Conservation (phyloP, 2,888 invertebrate species). For the Anoplius nigerrimus region DNA sequence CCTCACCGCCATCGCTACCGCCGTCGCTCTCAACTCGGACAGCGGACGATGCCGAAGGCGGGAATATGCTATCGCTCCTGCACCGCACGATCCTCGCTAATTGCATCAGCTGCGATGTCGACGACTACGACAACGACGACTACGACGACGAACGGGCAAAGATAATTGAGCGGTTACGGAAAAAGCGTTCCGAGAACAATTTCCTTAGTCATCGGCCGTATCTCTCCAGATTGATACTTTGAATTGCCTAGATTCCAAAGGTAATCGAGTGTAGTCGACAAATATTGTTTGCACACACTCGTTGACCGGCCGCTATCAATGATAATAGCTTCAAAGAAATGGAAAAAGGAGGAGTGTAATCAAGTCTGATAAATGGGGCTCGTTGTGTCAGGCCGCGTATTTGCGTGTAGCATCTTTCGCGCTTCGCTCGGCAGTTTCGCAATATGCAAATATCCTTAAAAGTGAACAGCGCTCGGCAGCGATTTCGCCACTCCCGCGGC, state of each 20-base stretch:
- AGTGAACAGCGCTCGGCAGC: too few species aligned
- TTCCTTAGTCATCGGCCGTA: constrained; percentile 33
- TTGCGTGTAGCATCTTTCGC: constrained; percentile 2
- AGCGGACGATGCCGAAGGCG: neutral
- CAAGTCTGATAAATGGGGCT: constrained; percentile 46
- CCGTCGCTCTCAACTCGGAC: neutral
- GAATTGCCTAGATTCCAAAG: constrained; percentile 48
- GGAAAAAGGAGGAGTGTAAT: constrained; percentile 50
- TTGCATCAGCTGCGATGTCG: neutral
- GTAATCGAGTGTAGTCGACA: constrained; percentile 44
- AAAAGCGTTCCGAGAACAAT: constrained; percentile 42
- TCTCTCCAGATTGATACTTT: constrained; percentile 49
- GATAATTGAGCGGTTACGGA: constrained; percentile 38
- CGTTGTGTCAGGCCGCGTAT: constrained; percentile 37
- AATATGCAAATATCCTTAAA: neutral
- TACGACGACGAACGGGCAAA: constrained; percentile 27
- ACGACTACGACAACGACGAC: too few species aligned
- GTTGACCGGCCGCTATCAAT: constrained; percentile 37
- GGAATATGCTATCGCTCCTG: constrained; percentile 34
- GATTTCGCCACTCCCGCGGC: constrained; percentile 22
- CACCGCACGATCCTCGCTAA: constrained; percentile 9
- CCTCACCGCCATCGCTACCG: too few species aligned
- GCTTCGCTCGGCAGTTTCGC: neutral
- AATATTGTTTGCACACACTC: constrained; percentile 48
- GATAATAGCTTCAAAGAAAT: constrained; percentile 39